phyloP scores from a whole-genome alignment of 2,888 invertebrate species.

The Bembecia ichneumoniformis region DNA sequence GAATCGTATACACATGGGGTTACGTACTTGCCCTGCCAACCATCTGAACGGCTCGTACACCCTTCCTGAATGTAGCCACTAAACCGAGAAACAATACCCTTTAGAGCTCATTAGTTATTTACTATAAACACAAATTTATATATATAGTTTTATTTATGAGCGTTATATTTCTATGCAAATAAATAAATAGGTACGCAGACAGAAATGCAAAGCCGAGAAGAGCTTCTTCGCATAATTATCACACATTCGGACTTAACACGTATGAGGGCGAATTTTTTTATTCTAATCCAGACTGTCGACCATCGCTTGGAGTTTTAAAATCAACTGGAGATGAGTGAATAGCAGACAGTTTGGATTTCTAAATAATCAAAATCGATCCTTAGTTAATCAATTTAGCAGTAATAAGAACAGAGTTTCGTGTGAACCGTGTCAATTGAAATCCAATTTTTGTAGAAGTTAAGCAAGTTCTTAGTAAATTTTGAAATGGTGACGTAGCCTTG shows the following conservation, averaged over 20 bases:
- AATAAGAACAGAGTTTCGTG: neutral
- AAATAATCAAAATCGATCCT: neutral
- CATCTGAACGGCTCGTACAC: constrained; percentile 99
- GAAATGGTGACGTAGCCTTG: constrained; percentile 48
- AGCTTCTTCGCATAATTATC: constrained; percentile 12
- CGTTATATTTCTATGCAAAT: constrained; percentile 34
- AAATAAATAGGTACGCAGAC: constrained; percentile 38
- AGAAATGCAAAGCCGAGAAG: constrained; percentile 53
- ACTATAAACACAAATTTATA: constrained; percentile 23
- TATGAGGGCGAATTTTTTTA: constrained; percentile 1
- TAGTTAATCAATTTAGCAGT: neutral
- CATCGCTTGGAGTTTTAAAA: too few relatives aligned
- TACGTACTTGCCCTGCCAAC: constrained; percentile 99
- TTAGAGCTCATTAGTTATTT: constrained; percentile 36
- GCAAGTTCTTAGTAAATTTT: constrained; percentile 34
- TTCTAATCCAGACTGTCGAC: constrained; percentile 2
- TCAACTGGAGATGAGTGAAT: too few relatives aligned
- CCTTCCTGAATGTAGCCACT: constrained; percentile 99
- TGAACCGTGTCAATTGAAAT: neutral
- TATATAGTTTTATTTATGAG: constrained; percentile 32
- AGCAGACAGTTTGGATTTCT: constrained; percentile 10
- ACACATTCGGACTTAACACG: neutral
- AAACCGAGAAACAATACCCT: constrained; percentile 69
- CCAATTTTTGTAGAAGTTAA: neutral
- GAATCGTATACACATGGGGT: constrained; percentile 47